Evolutionary conservation across 2,888 invertebrate genomes (phyloP).

Genomic region (Elysia crispata): DNA sequence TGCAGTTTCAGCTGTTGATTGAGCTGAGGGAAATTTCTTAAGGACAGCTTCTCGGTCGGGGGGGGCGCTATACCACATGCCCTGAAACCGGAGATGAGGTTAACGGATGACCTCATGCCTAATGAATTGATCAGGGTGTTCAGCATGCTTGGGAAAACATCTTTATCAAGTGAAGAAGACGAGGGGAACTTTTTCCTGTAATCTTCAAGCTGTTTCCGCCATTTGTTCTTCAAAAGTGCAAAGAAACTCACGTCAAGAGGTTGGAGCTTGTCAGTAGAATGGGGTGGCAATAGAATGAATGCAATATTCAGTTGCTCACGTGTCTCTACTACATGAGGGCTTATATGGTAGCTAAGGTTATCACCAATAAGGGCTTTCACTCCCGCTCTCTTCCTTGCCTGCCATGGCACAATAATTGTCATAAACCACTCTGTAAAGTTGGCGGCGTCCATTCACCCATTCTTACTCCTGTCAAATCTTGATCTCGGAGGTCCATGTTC

Average conservation of each 20-base stretch:
- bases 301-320: slow-evolving; percentile 66
- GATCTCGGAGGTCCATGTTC: slow-evolving; percentile 73
- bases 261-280: not conserved
- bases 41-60: slow-evolving; percentile 25
- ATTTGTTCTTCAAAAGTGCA: slow-evolving; percentile 48
- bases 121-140: slow-evolving; percentile 11
- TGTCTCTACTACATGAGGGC: slow-evolving; percentile 56
- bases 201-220: slow-evolving; percentile 48
- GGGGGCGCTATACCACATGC: slow-evolving; percentile 37
- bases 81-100: slow-evolving; percentile 40
- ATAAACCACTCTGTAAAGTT: slow-evolving; percentile 72
- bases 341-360: slow-evolving; percentile 55
- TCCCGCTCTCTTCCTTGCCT: slow-evolving; percentile 62
- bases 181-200: slow-evolving; percentile 29
- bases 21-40: too few relatives aligned
- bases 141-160: slow-evolving; percentile 17
- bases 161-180: slow-evolving; percentile 17
- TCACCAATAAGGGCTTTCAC: slow-evolving; percentile 75
- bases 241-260: not conserved
- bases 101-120: not conserved
- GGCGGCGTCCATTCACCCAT: slow-evolving; percentile 70
- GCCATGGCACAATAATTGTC: slow-evolving; percentile 59
- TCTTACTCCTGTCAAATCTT: slow-evolving; percentile 73
- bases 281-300: slow-evolving; percentile 55
- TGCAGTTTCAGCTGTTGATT: slow-evolving; percentile 1